Base-by-base conservation (phyloP, 1,140 invertebrate genomes). In the Manduca sexta region DNA sequence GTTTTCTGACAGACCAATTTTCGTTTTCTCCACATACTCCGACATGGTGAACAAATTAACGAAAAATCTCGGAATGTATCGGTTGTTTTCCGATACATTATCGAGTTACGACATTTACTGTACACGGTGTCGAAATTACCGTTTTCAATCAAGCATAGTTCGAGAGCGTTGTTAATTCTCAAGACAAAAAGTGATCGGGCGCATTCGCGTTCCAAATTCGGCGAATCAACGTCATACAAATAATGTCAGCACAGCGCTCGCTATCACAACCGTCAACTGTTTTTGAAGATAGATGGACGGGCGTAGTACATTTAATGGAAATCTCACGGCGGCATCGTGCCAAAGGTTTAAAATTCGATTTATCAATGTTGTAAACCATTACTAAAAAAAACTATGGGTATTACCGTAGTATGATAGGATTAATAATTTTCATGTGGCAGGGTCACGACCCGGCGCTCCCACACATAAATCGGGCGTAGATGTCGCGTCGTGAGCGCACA, bases 1-100 rank as follows among this genome's bases (percentile, higher is more conserved):
- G 64, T 71, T 82, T 77, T 64, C 68, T 63, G 64, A 52, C 67
- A 64, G 68, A 66, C 76, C 69, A 82, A 82, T 77, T 80, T 79
- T 66, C 54, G 55, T 69, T 73, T 78, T 74, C 73, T 76, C 69
- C 60, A 59, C 66, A 67, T 64, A 67, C 56, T 70, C 60, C 58
- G 57, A 59, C 56, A 61, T 52, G 61, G 37, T 48, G 49, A 63
- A 46, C 61, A 72, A 60, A 70, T 43, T 43, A 31, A 43, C 68
- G 71, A 83, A 82, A 76, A 68, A 55, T 66, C 41, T 64, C 64
- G 49, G 40, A 55, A 55, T 51, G 52, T 38, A 58, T 61, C 55
- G 51, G 43, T 60, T 49, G 42, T 56, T 63, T 60, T 53, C 54
- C 46, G 49, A 56, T 56, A 41, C 57, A 55, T 26, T 26, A 26